These are phyloP conservation scores for Protodeltote pygarga DNA, from an alignment of 2,888 invertebrate genomes.

Conservation along the genomic window DNA sequence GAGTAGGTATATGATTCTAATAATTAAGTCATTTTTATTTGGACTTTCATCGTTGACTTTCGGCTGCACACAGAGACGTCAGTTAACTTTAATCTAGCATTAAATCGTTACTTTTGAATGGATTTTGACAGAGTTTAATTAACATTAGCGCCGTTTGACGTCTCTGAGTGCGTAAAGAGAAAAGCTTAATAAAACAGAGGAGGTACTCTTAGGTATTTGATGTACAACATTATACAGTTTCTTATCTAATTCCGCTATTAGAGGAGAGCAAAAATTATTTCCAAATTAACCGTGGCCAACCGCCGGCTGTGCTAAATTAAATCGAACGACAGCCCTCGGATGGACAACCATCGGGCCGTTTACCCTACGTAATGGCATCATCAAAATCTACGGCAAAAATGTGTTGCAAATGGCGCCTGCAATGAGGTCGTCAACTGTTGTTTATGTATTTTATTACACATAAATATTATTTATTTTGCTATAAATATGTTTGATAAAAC, in stretches of 20 bases:
- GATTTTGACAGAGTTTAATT: no score
- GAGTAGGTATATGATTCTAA: no score
- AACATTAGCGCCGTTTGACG: no score
- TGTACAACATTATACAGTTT: constrained; percentile 27
- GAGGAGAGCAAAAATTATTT: constrained; percentile 81
- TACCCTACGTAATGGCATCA: constrained; percentile 76
- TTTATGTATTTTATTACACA: constrained; percentile 46
- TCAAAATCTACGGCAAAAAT: constrained; percentile 80
- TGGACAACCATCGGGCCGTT: constrained; percentile 74
- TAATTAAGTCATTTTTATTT: no score
- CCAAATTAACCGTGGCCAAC: constrained; percentile 76
- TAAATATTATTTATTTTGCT: constrained; percentile 25
- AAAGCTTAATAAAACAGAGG: no score
- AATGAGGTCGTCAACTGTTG: constrained; percentile 49
- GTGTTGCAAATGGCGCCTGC: constrained; percentile 73
- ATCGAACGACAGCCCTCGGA: constrained; percentile 72
- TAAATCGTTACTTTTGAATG: no score
- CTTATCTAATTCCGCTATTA: constrained; percentile 45
- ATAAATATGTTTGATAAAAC: background rate
- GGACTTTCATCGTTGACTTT: no score
- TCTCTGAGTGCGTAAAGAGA: no score
- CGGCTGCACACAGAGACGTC: no score
- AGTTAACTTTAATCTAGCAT: no score
- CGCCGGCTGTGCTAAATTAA: constrained; percentile 81
- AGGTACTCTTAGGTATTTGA: background rate